These are phyloP conservation scores for Pseudolycoriella hygida DNA, from an alignment of 2,888 invertebrate genomes.

Conservation along the genomic window DNA sequence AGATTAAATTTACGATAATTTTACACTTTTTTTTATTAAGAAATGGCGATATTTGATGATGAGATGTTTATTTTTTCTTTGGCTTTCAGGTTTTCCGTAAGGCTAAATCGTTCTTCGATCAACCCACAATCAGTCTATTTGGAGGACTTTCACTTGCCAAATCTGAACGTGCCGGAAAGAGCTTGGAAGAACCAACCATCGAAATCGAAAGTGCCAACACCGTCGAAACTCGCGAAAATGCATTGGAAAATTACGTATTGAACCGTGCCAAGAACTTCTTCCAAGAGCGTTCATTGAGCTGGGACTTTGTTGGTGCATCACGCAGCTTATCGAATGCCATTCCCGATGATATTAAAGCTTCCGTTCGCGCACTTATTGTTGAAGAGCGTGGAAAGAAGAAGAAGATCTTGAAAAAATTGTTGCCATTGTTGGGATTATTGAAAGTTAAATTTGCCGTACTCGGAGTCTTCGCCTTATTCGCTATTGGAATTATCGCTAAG, in stretches of 20 bases:
- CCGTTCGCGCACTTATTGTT: slow-evolving; percentile 34
- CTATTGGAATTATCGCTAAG: slow-evolving; percentile 40
- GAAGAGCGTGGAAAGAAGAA: slow-evolving; percentile 43
- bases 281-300: slow-evolving; percentile 34
- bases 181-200: slow-evolving; percentile 31
- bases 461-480: slow-evolving; percentile 35
- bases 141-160: slow-evolving; percentile 34
- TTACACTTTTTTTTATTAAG: too few relatives aligned
- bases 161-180: slow-evolving; percentile 27
- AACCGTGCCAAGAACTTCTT: slow-evolving; percentile 36
- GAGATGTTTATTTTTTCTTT: neutral
- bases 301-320: slow-evolving; percentile 31
- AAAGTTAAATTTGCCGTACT: slow-evolving; percentile 39
- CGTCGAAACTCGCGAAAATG: slow-evolving; percentile 34
- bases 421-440: slow-evolving; percentile 38
- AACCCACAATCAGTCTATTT: slow-evolving; percentile 35
- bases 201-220: slow-evolving; percentile 31
- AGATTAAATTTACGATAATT: too few relatives aligned
- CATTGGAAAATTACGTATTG: slow-evolving; percentile 37
- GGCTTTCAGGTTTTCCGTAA: slow-evolving; percentile 33
- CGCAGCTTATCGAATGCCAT: slow-evolving; percentile 33
- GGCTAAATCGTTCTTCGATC: slow-evolving; percentile 38
- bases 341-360: slow-evolving; percentile 36
- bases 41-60: too few relatives aligned
- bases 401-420: slow-evolving; percentile 32